phyloP scores from a whole-genome alignment of 2,888 invertebrate species.

The Trissonchulus sp. region DNA sequence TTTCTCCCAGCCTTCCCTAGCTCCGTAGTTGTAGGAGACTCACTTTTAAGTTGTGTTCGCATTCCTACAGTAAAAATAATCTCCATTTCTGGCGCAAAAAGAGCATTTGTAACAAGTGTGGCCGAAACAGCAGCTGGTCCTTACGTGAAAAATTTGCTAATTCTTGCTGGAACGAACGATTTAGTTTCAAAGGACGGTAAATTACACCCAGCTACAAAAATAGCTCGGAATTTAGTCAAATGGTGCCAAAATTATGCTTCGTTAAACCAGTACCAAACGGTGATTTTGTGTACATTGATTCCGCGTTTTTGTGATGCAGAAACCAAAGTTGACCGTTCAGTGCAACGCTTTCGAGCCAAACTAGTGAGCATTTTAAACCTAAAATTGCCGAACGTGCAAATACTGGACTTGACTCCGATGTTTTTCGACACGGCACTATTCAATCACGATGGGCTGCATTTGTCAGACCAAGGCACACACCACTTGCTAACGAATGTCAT shows the following conservation, averaged over 20 bases:
- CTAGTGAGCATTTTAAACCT: neutral
- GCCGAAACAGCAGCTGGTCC: neutral
- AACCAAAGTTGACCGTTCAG: neutral
- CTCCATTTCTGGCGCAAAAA: neutral
- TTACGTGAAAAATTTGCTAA: neutral
- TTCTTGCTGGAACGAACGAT: neutral
- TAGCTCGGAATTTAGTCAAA: neutral
- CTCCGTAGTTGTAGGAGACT: neutral
- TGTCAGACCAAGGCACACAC: no score
- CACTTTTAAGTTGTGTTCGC: neutral
- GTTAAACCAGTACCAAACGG: neutral
- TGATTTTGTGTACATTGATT: neutral
- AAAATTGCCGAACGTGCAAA: neutral
- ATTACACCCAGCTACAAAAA: neutral
- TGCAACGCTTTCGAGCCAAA: neutral
- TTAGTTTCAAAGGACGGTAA: neutral
- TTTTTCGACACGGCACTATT: neutral
- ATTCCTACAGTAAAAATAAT: neutral
- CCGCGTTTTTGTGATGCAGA: neutral
- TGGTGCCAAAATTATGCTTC: neutral
- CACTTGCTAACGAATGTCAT: no score
- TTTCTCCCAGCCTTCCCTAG: neutral
- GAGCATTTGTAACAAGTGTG: neutral
- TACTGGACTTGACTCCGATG: neutral
- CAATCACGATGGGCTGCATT: no score